Evolutionary conservation across 2,888 invertebrate genomes (phyloP).

Genomic region (Cataglyphis altisquamis): DNA sequence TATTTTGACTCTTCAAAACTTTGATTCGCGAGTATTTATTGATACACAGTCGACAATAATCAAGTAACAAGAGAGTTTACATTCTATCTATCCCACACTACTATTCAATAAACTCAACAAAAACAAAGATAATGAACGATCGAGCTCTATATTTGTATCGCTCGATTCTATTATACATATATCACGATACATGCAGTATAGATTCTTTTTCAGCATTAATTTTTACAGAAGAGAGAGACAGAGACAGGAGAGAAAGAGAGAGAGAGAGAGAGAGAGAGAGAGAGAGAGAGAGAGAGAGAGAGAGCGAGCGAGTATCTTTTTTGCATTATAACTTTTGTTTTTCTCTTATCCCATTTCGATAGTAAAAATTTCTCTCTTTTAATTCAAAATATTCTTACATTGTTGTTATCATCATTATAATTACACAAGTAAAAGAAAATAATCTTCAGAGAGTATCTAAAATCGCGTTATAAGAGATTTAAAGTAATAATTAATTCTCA

Average conservation of each 20-base stretch:
- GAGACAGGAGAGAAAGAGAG: background rate
- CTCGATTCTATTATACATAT: conserved; percentile 44
- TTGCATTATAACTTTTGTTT: background rate
- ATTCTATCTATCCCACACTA: conserved; percentile 35
- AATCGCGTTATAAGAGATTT: conserved; percentile 22
- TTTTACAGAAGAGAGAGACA: background rate
- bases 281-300: background rate
- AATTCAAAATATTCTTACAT: conserved; percentile 19
- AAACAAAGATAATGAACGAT: conserved; percentile 29
- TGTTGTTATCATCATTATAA: conserved; percentile 36
- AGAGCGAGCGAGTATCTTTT: background rate
- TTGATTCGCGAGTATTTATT: conserved; percentile 51
- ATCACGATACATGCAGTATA: conserved; percentile 18
- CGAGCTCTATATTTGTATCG: conserved; percentile 47
- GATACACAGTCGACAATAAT: conserved; percentile 63
- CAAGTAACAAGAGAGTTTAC: conserved; percentile 53
- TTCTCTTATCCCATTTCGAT: conserved; percentile 16
- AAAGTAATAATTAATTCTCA: conserved; percentile 36
- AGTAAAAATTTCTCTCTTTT: conserved; percentile 26
- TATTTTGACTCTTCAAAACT: conserved; percentile 24
- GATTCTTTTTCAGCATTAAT: conserved; percentile 13
- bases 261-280: background rate
- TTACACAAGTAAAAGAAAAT: conserved; percentile 28
- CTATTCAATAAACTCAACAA: conserved; percentile 34
- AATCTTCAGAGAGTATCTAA: conserved; percentile 33